A percentile compares a stretch with the other conserved stretches of the same genome.
These are phyloP conservation scores for Agapostemon virescens DNA, from an alignment of 2,888 invertebrate genomes.

Conservation along the genomic window DNA sequence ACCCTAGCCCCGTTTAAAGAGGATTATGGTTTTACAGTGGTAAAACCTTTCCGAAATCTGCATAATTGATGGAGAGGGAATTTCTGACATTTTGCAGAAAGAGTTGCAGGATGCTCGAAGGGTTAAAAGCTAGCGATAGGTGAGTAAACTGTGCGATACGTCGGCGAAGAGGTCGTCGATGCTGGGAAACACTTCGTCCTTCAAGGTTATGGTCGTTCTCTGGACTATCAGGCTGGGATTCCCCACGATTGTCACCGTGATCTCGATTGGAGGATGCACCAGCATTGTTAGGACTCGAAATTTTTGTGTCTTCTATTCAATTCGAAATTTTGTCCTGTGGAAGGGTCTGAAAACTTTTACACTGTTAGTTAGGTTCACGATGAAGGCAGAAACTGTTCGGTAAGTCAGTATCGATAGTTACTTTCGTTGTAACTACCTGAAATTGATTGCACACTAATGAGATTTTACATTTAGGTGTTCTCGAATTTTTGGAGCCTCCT, in stretches of 20 bases:
- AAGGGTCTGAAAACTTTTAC: background rate
- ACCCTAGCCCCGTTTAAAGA: background rate
- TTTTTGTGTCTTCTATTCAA: background rate
- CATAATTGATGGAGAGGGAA: background rate
- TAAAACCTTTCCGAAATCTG: background rate
- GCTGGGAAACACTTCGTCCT: constrained; percentile 55
- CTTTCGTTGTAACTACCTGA: background rate
- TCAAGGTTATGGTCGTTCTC: constrained; percentile 55
- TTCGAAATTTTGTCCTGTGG: background rate
- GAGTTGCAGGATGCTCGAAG: background rate
- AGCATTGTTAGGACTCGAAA: constrained; percentile 43
- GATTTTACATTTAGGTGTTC: too few species aligned
- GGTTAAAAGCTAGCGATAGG: background rate
- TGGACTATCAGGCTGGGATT: constrained; percentile 66
- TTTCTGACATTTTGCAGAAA: background rate
- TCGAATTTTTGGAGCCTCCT: too few species aligned
- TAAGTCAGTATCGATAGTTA: background rate
- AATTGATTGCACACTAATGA: background rate
- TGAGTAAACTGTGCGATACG: constrained; percentile 43
- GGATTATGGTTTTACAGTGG: background rate
- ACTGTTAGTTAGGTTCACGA: background rate
- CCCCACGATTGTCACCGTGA: constrained; percentile 64
- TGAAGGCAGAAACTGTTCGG: background rate
- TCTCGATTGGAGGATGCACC: constrained; percentile 45
- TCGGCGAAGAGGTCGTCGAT: constrained; percentile 56